Base-by-base conservation (phyloP, 1,140 invertebrate genomes). In the Cyphomyrmex costatus region DNA sequence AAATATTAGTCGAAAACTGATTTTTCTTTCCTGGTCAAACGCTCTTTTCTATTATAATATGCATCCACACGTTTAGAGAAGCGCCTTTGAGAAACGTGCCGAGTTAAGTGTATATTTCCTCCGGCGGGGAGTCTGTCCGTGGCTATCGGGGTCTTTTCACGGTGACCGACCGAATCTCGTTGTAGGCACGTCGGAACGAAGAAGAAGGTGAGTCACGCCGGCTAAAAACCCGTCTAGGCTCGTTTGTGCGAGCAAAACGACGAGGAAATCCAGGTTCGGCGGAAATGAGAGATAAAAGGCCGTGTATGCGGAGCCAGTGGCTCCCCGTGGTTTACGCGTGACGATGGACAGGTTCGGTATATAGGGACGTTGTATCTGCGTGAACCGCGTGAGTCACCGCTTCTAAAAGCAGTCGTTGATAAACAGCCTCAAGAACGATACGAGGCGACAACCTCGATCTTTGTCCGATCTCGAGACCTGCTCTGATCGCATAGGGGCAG, bases 281-380 rank as follows among this genome's bases (percentile, higher is more conserved):
- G 68, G 79, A 86, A 86, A 86, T 49, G 53, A 83, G 78, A 83
- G 85, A 86, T 86, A 86, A 86, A 86, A 73, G 58, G 21, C 12
- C 21, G 30, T 2, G 27, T 4, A 33, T 6, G n/a, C 27, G n/a
- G 65, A 80, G 63, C 77, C 63, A 3, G 42, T 65, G 77, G 85
- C 79, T 65, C 68, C 68, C 85, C 58, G 85, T 56, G 66, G 66
- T 36, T 86, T 33, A 42, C 53, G 21, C 46, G 27, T 68, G 16
- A 42, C 53, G 42, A 36, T 19, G 68, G 65, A 63, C 65, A 86
- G 68, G 58, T 73, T 60, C 61, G 74, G 51, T 46, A 56, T 51
- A 51, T 16, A 53, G 12, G 53, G 30, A 58, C 83, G 27, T 42
- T 24, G 74, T 60, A 80, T 80, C 61, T 86, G 56, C 85, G 51